Evolutionary conservation across 2,888 invertebrate genomes (phyloP).

Genomic region (Agrotis clavis): DNA sequence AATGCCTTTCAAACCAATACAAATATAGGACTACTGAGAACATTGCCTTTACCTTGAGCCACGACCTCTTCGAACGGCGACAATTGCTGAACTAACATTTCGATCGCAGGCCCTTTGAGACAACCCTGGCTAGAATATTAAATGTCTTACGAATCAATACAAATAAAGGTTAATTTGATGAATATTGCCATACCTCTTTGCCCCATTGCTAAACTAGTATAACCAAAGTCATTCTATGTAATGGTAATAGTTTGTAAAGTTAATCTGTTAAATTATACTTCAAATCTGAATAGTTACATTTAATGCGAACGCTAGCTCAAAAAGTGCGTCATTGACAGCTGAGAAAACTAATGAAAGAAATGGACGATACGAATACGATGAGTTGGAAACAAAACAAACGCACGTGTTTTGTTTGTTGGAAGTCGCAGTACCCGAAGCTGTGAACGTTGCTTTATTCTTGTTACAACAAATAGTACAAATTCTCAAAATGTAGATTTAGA

Average conservation of each 20-base stretch:
- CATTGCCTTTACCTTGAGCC: conserved; percentile 6
- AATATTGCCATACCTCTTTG: background rate
- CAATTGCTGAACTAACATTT: background rate
- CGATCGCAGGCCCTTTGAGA: conserved; percentile 61
- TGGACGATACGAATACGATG: too few species aligned
- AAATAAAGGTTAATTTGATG: conserved; percentile 44
- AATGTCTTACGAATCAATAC: conserved; percentile 43
- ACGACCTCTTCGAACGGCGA: too few species aligned
- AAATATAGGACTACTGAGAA: conserved; percentile 47
- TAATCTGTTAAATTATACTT: too few species aligned
- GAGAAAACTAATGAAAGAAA: too few species aligned
- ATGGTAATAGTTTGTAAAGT: too few species aligned
- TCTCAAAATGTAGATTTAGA: background rate
- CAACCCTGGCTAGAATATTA: conserved; percentile 43
- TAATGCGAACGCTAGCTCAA: too few species aligned
- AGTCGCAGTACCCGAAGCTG: background rate
- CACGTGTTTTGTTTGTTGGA: background rate
- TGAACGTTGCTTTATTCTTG: conserved; percentile 4
- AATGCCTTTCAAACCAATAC: conserved; percentile 43
- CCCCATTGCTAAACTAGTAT: background rate
- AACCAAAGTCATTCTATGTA: too few species aligned
- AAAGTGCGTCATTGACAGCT: too few species aligned
- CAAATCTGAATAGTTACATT: too few species aligned
- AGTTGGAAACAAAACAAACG: too few species aligned
- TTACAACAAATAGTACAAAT: conserved; percentile 21